Conservation (phyloP, 2,888 invertebrate species). For the Nomada ruficornis region DNA sequence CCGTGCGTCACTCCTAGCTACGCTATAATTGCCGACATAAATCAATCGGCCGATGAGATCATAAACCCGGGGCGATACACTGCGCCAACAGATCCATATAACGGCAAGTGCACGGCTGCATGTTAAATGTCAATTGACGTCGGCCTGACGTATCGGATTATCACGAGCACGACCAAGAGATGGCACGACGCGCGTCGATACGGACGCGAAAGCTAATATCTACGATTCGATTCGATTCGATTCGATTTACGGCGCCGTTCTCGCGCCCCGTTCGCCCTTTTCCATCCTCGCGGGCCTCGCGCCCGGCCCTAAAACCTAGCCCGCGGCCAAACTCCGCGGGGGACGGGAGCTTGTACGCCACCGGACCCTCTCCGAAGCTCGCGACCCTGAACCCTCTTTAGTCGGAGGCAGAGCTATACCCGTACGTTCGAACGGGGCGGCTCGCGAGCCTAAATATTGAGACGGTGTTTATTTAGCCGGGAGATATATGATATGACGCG, state of each 20-base stretch:
- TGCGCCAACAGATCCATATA: constrained; percentile 80
- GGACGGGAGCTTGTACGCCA: neutral
- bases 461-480: constrained; percentile 84
- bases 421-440: constrained; percentile 63
- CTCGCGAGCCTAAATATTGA: constrained; percentile 83
- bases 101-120: constrained; percentile 78
- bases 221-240: constrained; percentile 14
- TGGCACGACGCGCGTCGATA: constrained; percentile 48
- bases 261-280: neutral
- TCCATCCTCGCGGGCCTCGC: neutral
- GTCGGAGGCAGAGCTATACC: constrained; percentile 33
- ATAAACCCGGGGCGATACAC: constrained; percentile 83
- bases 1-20: constrained; percentile 82
- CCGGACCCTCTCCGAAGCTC: constrained; percentile 10
- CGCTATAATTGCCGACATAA: constrained; percentile 84
- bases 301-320: too few relatives aligned
- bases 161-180: constrained; percentile 67
- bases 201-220: constrained; percentile 42
- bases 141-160: constrained; percentile 75
- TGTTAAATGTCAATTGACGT: constrained; percentile 81
- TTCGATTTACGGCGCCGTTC: neutral
- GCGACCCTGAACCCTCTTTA: constrained; percentile 60
- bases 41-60: constrained; percentile 84
- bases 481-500: constrained; percentile 84
- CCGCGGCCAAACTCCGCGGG: neutral